Conservation (phyloP, 2,888 invertebrate species). For the Glomeris marginata region DNA sequence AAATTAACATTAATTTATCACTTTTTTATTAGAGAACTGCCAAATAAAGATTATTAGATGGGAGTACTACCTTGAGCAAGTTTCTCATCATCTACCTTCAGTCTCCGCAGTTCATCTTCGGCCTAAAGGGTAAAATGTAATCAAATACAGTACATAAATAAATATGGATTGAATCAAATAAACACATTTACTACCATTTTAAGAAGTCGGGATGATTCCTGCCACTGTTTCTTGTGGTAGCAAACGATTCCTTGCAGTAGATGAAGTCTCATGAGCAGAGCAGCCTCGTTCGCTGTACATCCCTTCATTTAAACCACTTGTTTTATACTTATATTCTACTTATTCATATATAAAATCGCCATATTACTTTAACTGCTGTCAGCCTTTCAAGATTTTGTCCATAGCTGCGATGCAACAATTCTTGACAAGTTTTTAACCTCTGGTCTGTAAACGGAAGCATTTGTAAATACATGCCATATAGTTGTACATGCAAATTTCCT, state of each 20-base stretch:
- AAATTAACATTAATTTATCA: conserved; percentile 12
- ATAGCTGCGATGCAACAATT: conserved; percentile 46
- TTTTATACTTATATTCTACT: background rate
- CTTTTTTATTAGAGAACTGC: no score
- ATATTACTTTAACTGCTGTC: conserved; percentile 24
- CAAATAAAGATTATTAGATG: background rate
- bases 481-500: background rate
- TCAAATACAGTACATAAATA: background rate
- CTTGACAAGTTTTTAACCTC: conserved; percentile 50
- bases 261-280: conserved; percentile 59
- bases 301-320: conserved; percentile 40
- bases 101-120: conserved; percentile 43
- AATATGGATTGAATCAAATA: background rate
- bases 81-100: conserved; percentile 45
- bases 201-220: conserved; percentile 45
- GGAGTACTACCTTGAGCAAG: conserved; percentile 37
- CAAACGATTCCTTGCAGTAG: conserved; percentile 62
- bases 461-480: background rate
- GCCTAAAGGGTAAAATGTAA: conserved; percentile 31
- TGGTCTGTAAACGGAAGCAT: conserved; percentile 29
- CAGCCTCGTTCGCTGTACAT: conserved; percentile 50
- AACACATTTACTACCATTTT: conserved; percentile 21
- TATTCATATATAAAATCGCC: background rate
- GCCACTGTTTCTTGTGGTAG: conserved; percentile 56
- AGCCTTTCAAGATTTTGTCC: conserved; percentile 46